phyloP scores from a whole-genome alignment of 1,140 invertebrate genomes.

The Achatina immaculata region DNA sequence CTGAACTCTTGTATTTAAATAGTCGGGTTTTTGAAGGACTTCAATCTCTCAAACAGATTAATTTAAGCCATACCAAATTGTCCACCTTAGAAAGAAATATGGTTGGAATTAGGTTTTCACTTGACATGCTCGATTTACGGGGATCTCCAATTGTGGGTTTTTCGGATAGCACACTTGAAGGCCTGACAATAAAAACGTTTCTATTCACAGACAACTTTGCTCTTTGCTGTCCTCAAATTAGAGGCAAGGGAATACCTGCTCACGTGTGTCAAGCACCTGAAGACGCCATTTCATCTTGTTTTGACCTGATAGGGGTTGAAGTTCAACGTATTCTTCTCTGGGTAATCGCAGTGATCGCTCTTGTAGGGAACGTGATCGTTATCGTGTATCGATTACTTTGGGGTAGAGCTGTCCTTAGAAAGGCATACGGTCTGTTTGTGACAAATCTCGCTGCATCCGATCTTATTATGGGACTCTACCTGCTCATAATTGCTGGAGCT shows the following conservation, averaged over 20 bases:
- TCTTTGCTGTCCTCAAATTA: slow-evolving; percentile 50
- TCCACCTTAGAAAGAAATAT: background rate
- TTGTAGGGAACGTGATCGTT: slow-evolving; percentile 49
- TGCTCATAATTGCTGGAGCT: slow-evolving; percentile 57
- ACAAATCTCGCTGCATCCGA: slow-evolving; percentile 59
- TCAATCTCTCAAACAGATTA: background rate
- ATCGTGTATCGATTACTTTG: slow-evolving; percentile 43
- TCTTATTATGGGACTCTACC: slow-evolving; percentile 64
- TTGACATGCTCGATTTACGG: background rate
- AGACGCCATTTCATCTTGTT: slow-evolving; percentile 53
- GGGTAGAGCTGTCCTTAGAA: slow-evolving; percentile 13
- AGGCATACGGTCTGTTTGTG: slow-evolving; percentile 52
- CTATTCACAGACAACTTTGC: slow-evolving; percentile 45
- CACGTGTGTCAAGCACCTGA: slow-evolving; percentile 45
- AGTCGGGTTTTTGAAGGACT: background rate
- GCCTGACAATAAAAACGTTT: background rate
- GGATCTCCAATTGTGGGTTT: background rate
- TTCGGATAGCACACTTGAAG: background rate
- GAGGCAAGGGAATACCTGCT: slow-evolving; percentile 29
- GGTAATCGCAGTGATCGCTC: slow-evolving; percentile 46
- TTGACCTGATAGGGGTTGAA: slow-evolving; percentile 46
- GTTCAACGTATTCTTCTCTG: slow-evolving; percentile 51
- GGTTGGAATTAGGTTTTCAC: background rate
- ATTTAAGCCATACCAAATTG: background rate
- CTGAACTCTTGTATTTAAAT: too few relatives aligned